These are phyloP conservation scores for Ascidia mentula DNA, from an alignment of 23 tunicate genomes.

Conservation along the genomic window DNA sequence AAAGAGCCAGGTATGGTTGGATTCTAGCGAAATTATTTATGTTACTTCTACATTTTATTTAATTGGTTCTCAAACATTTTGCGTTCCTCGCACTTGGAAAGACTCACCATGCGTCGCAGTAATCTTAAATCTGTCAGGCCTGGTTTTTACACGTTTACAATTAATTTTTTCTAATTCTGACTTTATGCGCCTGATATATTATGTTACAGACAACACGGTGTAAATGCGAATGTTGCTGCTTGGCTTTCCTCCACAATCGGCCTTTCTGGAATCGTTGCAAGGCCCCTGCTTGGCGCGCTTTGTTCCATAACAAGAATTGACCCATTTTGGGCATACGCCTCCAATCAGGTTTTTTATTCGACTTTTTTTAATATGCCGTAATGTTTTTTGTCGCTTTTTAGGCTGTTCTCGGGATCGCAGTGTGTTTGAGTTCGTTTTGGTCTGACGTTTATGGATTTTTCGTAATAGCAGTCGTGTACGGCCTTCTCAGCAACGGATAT, in stretches of 20 bases:
- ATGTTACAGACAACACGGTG: neutral
- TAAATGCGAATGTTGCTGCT: conserved; percentile 19
- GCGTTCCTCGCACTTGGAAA: too few species aligned
- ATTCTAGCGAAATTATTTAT: too few species aligned
- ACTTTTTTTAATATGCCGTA: too few species aligned
- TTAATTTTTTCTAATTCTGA: too few species aligned
- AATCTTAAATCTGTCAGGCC: too few species aligned
- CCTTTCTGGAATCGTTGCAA: conserved; percentile 31
- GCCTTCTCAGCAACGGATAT: conserved; percentile 26
- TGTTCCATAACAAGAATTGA: neutral
- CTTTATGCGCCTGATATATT: too few species aligned
- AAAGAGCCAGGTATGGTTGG: neutral
- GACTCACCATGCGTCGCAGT: too few species aligned
- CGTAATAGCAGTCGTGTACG: conserved; percentile 23
- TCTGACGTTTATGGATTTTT: conserved; percentile 22
- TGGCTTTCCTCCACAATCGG: conserved; percentile 37
- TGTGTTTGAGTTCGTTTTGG: conserved; percentile 26
- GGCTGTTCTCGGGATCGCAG: neutral
- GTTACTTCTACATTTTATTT: too few species aligned
- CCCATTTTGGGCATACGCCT: conserved; percentile 15
- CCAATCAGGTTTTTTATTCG: neutral
- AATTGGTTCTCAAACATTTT: too few species aligned
- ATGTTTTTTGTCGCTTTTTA: neutral
- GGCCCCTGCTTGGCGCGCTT: conserved; percentile 13
- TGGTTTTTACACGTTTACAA: too few species aligned